Evolutionary conservation across 2,797 vertebrate species (phyloP).

Genomic region (Gadopsis bispinosus): DNA sequence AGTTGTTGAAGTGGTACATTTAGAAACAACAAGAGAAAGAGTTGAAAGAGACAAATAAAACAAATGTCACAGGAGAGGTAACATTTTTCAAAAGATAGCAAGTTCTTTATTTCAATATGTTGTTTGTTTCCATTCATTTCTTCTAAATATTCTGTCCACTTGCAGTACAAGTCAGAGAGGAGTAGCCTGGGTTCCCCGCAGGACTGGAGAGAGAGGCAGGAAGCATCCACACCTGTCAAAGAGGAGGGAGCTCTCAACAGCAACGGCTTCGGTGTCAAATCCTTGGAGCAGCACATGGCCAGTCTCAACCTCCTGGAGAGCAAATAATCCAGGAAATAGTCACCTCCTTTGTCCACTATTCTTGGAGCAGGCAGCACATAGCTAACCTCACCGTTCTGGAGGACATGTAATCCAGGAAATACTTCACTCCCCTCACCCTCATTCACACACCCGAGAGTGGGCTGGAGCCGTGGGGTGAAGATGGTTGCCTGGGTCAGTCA

Average conservation of each 20-base stretch:
- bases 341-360: conserved; percentile 29
- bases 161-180: conserved; percentile 87
- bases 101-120: neutral
- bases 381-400: conserved; percentile 86
- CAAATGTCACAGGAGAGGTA: neutral
- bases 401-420: conserved; percentile 76
- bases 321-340: conserved; percentile 79
- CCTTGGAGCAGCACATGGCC: conserved; percentile 89
- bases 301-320: conserved; percentile 90
- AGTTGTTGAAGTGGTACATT: no score
- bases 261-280: conserved; percentile 87
- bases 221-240: conserved; percentile 80
- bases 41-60: neutral
- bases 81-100: neutral
- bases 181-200: conserved; percentile 86
- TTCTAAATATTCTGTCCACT: conserved; percentile 3
- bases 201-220: conserved; percentile 88
- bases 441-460: conserved; percentile 38
- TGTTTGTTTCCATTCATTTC: neutral
- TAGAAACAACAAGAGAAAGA: no score
- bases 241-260: conserved; percentile 81
- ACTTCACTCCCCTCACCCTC: conserved; percentile 41
- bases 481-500: conserved; percentile 40
- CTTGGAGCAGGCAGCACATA: conserved; percentile 86
- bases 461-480: conserved; percentile 33